Evolutionary conservation across 2,888 invertebrate genomes (phyloP), one percentile per base, ranked within the genome.

Genomic region (Meloe dianella): DNA sequence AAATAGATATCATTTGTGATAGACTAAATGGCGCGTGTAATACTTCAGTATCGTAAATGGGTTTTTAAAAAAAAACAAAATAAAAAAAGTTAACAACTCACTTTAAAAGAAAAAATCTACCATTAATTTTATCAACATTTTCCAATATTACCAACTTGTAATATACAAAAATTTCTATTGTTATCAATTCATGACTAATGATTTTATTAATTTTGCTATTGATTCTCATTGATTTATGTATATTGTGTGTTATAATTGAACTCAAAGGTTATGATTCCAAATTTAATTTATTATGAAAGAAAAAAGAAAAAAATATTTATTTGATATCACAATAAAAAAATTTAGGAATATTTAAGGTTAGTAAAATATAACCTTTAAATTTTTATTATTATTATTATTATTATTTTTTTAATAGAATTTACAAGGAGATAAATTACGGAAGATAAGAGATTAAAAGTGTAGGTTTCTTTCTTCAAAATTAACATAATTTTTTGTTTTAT

Each of bases 11-110:
- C 20, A 51, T 20, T 51, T 9, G 4, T 51, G 20, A 51, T 20
- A 51, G 51, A 51, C 51, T 51, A 22, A 51, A 51, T 51, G 51
- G 51, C 51, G 51, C 51, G 51, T 20, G 51, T 51, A 22, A 22
- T 22, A 22, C 51, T 51, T 51, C 20, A 17, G 9, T 47, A 47
- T 47, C 0, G 3, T 22, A n/a, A n/a, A n/a, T n/a, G n/a, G n/a
- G n/a, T n/a, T n/a, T n/a, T n/a, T n/a, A n/a, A n/a, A n/a, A n/a
- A n/a, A n/a, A n/a, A n/a, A n/a, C n/a, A n/a, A n/a, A n/a, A n/a
- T n/a, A n/a, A n/a, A n/a, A n/a, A n/a, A n/a, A n/a, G n/a, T n/a
- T n/a, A n/a, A 20, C 22, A 20, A 4, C 10, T 51, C 2, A 4
- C 12, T 22, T 10, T 7, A 17, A n/a, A 41, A 51, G n/a, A n/a